Conservation (phyloP, 2,888 invertebrate species). For the Malacosoma neustria region DNA sequence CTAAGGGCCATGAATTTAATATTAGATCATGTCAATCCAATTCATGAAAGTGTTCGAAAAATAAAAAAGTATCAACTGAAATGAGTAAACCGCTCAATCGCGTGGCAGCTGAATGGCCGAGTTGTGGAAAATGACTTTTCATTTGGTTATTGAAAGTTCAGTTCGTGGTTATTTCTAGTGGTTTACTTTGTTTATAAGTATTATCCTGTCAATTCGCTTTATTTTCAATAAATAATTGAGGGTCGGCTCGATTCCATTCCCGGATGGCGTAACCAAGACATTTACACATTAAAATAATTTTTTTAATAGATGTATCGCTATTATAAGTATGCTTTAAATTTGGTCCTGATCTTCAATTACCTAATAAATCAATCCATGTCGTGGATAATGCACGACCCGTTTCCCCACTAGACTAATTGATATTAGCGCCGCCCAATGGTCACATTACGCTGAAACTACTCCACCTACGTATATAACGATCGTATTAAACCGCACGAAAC, state of each 20-base stretch:
- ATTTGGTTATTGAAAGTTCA: no score
- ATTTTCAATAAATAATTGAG: no score
- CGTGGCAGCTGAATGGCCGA: slow-evolving; percentile 29
- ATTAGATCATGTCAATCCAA: slow-evolving; percentile 45
- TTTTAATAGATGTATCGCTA: no score
- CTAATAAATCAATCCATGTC: slow-evolving; percentile 70
- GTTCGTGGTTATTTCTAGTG: no score
- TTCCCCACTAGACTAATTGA: slow-evolving; percentile 67
- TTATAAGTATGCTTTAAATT: slow-evolving; percentile 31
- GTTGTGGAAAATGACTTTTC: slow-evolving; percentile 34
- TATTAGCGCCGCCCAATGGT: slow-evolving; percentile 68
- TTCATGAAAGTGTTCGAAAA: slow-evolving; percentile 29
- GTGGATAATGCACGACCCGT: slow-evolving; percentile 70
- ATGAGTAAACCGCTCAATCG: slow-evolving; percentile 18
- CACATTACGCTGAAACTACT: slow-evolving; percentile 55
- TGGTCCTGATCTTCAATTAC: slow-evolving; percentile 28
- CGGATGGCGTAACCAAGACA: no score
- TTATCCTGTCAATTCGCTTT: no score
- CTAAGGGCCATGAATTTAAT: slow-evolving; percentile 54
- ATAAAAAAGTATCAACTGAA: slow-evolving; percentile 19
- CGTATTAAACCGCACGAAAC: slow-evolving; percentile 32
- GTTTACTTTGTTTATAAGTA: no score
- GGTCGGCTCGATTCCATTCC: no score
- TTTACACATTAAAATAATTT: no score
- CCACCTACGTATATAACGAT: slow-evolving; percentile 26